These are phyloP conservation scores for Petromus typicus DNA, from an alignment of 2,113 vertebrate species.

Conservation along the genomic window DNA sequence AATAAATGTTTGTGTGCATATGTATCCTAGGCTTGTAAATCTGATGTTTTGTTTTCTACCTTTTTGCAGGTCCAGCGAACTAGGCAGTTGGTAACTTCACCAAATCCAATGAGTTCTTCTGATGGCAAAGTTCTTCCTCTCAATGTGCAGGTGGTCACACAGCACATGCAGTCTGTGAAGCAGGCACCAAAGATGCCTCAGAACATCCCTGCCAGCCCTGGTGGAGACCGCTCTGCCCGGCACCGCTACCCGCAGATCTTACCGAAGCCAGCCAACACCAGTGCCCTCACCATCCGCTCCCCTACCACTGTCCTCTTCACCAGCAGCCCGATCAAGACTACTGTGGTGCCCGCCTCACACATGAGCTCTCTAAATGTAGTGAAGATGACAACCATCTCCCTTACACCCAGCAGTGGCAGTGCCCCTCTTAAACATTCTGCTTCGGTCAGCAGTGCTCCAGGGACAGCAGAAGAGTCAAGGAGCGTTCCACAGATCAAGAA, in stretches of 20 bases:
- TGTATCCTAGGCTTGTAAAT: not conserved
- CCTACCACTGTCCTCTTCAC: conserved; percentile 96
- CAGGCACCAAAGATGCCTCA: conserved; percentile 94
- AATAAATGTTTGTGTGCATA: conserved; percentile 25
- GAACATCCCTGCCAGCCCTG: conserved; percentile 91
- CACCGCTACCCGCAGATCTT: conserved; percentile 97
- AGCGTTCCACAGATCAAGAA: conserved; percentile 89
- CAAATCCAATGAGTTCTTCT: conserved; percentile 91
- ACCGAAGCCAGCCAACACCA: conserved; percentile 94
- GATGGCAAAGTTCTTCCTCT: conserved; percentile 96
- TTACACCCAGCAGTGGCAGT: conserved; percentile 89
- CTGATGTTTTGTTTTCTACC: conserved; percentile 1
- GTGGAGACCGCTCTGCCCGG: conserved; percentile 93
- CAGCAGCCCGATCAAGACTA: conserved; percentile 96
- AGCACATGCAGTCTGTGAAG: conserved; percentile 94
- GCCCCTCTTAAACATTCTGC: conserved; percentile 91
- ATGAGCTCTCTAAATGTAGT: conserved; percentile 95
- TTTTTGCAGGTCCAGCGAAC: conserved; percentile 92
- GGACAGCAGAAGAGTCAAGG: conserved; percentile 87
- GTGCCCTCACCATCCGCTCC: conserved; percentile 93
- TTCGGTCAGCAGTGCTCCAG: conserved; percentile 84
- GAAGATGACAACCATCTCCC: conserved; percentile 97
- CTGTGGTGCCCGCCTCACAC: conserved; percentile 94
- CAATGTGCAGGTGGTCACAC: conserved; percentile 97
- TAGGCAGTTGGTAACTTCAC: conserved; percentile 94